Evolutionary conservation across 2,797 vertebrate genomes (phyloP), one percentile per base, ranked within the genome.

Genomic region (Lates japonicus): DNA sequence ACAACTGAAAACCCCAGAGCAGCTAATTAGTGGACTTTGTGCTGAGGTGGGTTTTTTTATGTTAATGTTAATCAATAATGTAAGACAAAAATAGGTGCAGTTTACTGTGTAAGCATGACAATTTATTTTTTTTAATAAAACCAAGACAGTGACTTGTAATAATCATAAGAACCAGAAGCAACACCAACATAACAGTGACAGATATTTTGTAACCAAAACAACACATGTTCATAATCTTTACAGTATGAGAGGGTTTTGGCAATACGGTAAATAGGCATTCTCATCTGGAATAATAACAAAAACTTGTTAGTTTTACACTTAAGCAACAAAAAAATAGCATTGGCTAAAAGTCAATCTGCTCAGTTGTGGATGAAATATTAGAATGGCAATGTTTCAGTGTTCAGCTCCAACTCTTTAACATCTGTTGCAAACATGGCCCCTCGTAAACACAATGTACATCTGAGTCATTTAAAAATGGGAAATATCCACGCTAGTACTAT

Each of bases 81-180:
- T 13, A 39, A 69, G 29, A 5, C 16, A 71, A 57, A 19, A 63
- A 80, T 4, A 57, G 79, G 48, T 25, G 16, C 33, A 63, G 58
- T 2, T 74, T 16, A 84, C 52, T 37, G 69, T 60, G 60, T 81
- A 75, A 83, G 90, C 89, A 91, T 84, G 83, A 84, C 87, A 86
- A 64, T 86, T 76, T 55, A 82, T 84, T 85, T 93, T 85, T 93
- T 12, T 93, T 89, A 91, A 90, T 93, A 92, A 93, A 94, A 94
- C 74, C 80, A 90, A 89, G 69, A 91, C 82, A 83, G 81, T 87
- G 73, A 85, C 52, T 7, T 78, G 74, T 79, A 74, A 84, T 81
- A 81, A 86, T 78, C 63, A 69, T 74, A 77, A 87, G 42, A 88
- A 89, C 62, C 83, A 93, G 87, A 82, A 74, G 76, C 81, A 70